Evolutionary conservation across 1,140 invertebrate species (phyloP), one percentile per base, ranked within the genome.

Genomic region (Drosophila ambigua): DNA sequence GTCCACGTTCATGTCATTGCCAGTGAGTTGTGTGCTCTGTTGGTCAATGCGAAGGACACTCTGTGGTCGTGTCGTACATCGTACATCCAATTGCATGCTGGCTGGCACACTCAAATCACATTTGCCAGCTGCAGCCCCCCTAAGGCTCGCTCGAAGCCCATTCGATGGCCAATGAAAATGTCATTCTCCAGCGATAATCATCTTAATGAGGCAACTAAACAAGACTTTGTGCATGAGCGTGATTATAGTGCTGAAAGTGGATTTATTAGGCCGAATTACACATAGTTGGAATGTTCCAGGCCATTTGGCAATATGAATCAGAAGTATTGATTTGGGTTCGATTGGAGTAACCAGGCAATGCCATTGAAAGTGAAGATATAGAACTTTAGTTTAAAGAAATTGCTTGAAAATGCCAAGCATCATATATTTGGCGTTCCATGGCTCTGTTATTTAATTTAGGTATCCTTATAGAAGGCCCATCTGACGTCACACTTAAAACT

Each of bases 41-140:
- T 75, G 72, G 72, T 75, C 72, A 75, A 75, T 76, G 73, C 72
- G 63, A 76, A 76, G 73, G 73, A 76, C 63, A 75, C 26, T 11
- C 31, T 41, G 13, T 67, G 71, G 43, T 43, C 71, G 49, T 68
- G 51, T 75, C 51, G 16, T 52, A 73, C 52, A 46, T 31, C 53
- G 58, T 28, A 69, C 63, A 58, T 66, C n/a, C 60, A 59, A 44
- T 51, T 66, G 60, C 59, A 57, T 73, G 69, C 50, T 44, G 35
- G 15, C 20, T 44, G 35, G 15, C 20, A 63, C 62, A 44, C 24
- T 24, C 54, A 52, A 83, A 84, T 84, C 74, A 60, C 62, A 69
- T 62, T 62, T 62, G 24, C 39, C 39, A 8, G 54, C 6, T 16
- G 23, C 5, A 23, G 23, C 5, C 35, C 31, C 9, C 31, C 31